These are phyloP conservation scores for Cyanoramphus novaezelandiae DNA, from an alignment of 2,113 vertebrate genomes.

Conservation along the genomic window DNA sequence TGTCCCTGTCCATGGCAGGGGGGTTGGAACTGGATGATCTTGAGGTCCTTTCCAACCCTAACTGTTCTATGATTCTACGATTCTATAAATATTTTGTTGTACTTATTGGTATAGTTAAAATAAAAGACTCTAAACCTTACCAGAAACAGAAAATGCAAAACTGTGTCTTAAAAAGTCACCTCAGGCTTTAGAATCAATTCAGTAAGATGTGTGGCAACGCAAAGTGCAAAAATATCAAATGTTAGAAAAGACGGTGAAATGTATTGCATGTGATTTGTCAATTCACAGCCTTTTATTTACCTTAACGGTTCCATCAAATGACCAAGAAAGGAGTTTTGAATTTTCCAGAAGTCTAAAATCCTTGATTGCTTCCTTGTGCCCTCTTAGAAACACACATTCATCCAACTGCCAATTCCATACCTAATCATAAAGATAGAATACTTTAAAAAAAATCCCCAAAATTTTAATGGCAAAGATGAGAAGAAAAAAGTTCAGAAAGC, in stretches of 20 bases:
- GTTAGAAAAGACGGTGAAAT: background rate
- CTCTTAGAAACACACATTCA: conserved; percentile 77
- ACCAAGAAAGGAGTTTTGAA: conserved; percentile 90
- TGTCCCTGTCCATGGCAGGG: too few relatives aligned
- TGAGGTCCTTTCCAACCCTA: too few relatives aligned
- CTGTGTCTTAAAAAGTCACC: background rate
- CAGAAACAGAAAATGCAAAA: background rate
- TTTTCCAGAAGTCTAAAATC: conserved; percentile 81
- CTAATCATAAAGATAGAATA: conserved; percentile 66
- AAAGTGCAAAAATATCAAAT: background rate
- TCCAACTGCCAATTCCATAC: conserved; percentile 88
- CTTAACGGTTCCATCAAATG: conserved; percentile 91
- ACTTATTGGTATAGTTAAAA: background rate
- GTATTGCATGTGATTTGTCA: background rate
- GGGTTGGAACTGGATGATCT: too few relatives aligned
- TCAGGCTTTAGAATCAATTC: background rate
- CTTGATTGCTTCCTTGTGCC: conserved; percentile 88
- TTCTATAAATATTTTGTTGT: background rate
- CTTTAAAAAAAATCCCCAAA: accelerated
- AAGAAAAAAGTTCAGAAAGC: background rate
- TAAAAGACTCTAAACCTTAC: background rate
- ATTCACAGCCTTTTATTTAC: conserved; percentile 67
- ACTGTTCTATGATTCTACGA: too few relatives aligned
- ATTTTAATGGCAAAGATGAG: background rate
- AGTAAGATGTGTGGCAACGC: background rate